A percentile compares a stretch with the other conserved stretches of the same genome.
phyloP scores from a whole-genome alignment of 35 echinoderm and acorn worm genomes.

The Apostichopus californicus region DNA sequence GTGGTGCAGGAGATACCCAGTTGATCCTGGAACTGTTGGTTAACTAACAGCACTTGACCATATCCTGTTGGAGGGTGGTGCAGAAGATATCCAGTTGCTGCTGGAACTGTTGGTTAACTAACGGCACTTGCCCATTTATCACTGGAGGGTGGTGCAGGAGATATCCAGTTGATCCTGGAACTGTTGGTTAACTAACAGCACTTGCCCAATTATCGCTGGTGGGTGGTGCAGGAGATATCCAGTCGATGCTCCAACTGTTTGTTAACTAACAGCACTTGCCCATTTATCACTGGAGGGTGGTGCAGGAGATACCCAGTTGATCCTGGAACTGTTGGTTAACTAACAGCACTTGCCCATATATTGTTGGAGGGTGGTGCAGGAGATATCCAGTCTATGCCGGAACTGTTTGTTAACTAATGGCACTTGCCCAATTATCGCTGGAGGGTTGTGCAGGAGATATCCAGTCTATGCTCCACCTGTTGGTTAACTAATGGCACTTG shows the following conservation, averaged over 20 bases:
- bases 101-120: too few species aligned
- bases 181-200: constrained; percentile 16
- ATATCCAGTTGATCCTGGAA: constrained; percentile 67
- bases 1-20: constrained; percentile 65
- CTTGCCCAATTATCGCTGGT: constrained; percentile 60
- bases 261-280: constrained; percentile 49
- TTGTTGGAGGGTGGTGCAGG: constrained; percentile 55
- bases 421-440: constrained; percentile 63
- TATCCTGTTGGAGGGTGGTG: constrained; percentile 51
- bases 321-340: too few species aligned
- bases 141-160: constrained; percentile 55
- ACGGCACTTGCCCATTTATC: constrained; percentile 64
- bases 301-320: constrained; percentile 60
- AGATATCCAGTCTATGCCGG: constrained; percentile 68
- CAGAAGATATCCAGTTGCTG: constrained; percentile 63
- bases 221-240: constrained; percentile 64
- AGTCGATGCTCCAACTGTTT: too few species aligned
- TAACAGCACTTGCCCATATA: constrained; percentile 58
- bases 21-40: neutral
- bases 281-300: constrained; percentile 61
- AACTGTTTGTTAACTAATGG: too few species aligned
- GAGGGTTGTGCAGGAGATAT: constrained; percentile 56
- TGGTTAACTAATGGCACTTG: constrained; percentile 30
- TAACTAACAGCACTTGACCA: constrained; percentile 57
- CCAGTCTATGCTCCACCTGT: too few species aligned